Base-by-base conservation (phyloP, 2,113 vertebrate genomes). In the Cyanistes caeruleus region DNA sequence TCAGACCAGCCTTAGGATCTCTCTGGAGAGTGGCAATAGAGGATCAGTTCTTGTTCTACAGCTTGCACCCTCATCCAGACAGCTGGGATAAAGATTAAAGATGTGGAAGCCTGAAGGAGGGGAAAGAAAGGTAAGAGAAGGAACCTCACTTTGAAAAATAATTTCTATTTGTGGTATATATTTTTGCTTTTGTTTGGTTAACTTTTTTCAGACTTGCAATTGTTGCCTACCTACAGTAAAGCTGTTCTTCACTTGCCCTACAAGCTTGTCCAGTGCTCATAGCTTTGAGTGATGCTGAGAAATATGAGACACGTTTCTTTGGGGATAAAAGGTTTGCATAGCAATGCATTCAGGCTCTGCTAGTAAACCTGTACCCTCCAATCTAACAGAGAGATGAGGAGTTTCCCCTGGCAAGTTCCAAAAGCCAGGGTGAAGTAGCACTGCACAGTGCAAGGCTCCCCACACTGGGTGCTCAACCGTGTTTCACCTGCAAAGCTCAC, bases 401-500 rank as follows among this genome's bases (percentile, higher is more conserved):
- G 20, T 27, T 87, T 52, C 46, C 55, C 64, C 33, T 43, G 35
- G 28, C 49, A 63, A n/a, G 30, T 83, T 44, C 68, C 70, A 78
- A 85, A 76, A 74, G 60, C 31, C 37, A 20, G 23, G 2, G 16
- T 51, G 35, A 1, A 7, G 18, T 20, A 72, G 11, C 39, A 25
- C 3, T 46, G 24, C 37, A 70, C 31, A 8, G 39, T 28, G 16
- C 1, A 3, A 46, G 76, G 55, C 19, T 64, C 30, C 53, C 53
- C 1, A 2, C 46, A 24, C 16, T 7, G 35, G 49, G 19, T 17
- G 13, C 52, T 35, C 43, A 23, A 9, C 22, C 0, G 0, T n/a
- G 33, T 15, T 90, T 58, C 48, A 28, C 13, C 44, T 10, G 53
- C 30, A 55, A 44, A 83, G 24, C 18, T 79, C 33, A 63, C 39